Base-by-base conservation (phyloP, 2,888 invertebrate genomes). In the Troilus luridus region DNA sequence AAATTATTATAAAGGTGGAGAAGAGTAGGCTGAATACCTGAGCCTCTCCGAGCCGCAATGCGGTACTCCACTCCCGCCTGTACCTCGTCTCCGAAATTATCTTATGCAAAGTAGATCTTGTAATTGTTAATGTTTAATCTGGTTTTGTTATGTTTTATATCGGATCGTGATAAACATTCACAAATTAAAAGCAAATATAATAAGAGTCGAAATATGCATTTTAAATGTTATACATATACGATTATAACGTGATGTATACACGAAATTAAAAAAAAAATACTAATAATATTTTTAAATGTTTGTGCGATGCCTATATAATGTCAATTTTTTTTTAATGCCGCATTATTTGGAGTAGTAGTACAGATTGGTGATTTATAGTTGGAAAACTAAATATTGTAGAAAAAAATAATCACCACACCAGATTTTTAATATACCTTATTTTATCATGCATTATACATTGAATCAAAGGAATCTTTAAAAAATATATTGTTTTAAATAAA, bases 11-110 rank as follows among this genome's bases (percentile, higher is more conserved):
- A 77, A 17, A 27, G 56, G 14, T 6, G 19, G n/a, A 41, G 89
- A 41, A 64, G 17, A 62, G 41, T 67, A 60, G 89, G 64, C 64
- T 64, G 64, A 60, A 67, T 56, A 62, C 64, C 54, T 64, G 64
- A 72, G 85, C 19, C 85, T 56, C 6, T 11, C 56, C 85, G 56
- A 85, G 85, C 85, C 85, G 85, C 85, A 85, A 56, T 85, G 85
- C 85, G 85, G 85, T 56, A 54, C 85, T 58, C 56, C 56, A 85
- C 56, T 56, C 7, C 56, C 85, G 85, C 85, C 72, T 54, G 85
- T 85, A 85, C 85, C 85, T 85, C n/a, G 14, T 17, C 9, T 14
- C 12, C 24, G 12, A 77, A 19, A 77, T 77, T 77, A 77, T 77
- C 72, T 77, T 77, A 0, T 17, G 41, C 1, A 41, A 77, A 77